Conservation (phyloP, 2,888 invertebrate genomes). For the Sialis fuliginosa region DNA sequence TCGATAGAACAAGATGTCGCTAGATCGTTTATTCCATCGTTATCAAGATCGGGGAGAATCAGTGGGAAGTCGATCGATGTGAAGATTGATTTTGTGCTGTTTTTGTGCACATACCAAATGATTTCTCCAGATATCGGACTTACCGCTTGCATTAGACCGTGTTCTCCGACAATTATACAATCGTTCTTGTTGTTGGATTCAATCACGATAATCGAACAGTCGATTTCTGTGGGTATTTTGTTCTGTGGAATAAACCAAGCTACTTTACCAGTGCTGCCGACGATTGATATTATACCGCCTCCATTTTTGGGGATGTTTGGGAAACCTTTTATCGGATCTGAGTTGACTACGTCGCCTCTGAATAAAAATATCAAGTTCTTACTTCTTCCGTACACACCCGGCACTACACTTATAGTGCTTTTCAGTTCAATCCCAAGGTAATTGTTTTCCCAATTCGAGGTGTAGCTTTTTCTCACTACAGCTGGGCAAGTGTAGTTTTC, state of each 20-base stretch:
- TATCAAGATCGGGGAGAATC: constrained; percentile 51
- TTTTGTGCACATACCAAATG: constrained; percentile 39
- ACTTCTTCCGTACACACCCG: constrained; percentile 41
- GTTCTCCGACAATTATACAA: constrained; percentile 55
- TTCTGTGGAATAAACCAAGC: constrained; percentile 57
- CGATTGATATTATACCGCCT: constrained; percentile 51
- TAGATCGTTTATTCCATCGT: constrained; percentile 51
- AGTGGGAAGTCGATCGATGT: constrained; percentile 49
- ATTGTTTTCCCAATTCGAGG: constrained; percentile 48
- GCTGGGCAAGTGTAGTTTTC: constrained; percentile 47
- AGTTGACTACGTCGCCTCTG: constrained; percentile 44
- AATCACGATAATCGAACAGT: constrained; percentile 56
- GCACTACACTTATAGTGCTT: constrained; percentile 50
- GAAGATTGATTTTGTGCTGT: constrained; percentile 30
- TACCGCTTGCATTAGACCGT: constrained; percentile 41
- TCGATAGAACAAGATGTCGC: constrained; percentile 37
- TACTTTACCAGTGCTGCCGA: constrained; percentile 49
- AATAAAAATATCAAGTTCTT: constrained; percentile 58
- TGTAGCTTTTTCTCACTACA: constrained; percentile 30
- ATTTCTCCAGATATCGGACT: constrained; percentile 42
- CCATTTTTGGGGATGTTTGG: constrained; percentile 26
- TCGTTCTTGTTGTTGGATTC: constrained; percentile 53
- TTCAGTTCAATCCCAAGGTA: constrained; percentile 51
- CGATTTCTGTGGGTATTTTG: constrained; percentile 50
- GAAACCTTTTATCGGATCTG: constrained; percentile 24